A percentile compares a stretch with the other conserved stretches of the same genome.
phyloP scores from a whole-genome alignment of 2,797 vertebrate species.

The Onychomys arenicola region DNA sequence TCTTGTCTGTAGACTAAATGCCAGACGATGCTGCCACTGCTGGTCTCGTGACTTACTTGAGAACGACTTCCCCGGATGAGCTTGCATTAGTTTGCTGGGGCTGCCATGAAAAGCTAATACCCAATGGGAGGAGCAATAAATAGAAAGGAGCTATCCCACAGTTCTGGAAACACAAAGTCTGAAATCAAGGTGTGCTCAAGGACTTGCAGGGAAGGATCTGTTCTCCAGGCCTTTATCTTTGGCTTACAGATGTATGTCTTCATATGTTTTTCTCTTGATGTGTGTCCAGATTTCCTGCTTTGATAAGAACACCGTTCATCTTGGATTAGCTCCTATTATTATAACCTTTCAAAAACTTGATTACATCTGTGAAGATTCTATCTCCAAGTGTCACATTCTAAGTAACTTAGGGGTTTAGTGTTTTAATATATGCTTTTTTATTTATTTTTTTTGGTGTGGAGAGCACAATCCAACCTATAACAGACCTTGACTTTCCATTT shows the following conservation, averaged over 20 bases:
- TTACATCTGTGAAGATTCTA: not conserved
- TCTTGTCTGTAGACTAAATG: not conserved
- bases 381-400: not conserved
- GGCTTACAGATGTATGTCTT: not conserved
- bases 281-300: not conserved
- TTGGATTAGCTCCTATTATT: not conserved
- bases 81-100: not conserved
- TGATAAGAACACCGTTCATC: not conserved
- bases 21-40: not conserved
- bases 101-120: not conserved
- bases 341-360: not conserved
- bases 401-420: not conserved
- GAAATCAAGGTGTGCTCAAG: not conserved
- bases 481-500: not conserved
- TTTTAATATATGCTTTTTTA: not conserved
- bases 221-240: not conserved
- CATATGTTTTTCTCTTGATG: too few relatives aligned
- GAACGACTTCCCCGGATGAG: not conserved
- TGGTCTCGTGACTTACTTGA: not conserved
- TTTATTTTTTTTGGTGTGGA: not conserved
- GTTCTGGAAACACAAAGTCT: not conserved
- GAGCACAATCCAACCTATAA: not conserved
- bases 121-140: not conserved
- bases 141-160: not conserved
- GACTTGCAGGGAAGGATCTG: not conserved